phyloP scores from a whole-genome alignment of 2,888 invertebrate species.

The Hirtodrosophila cameraria region DNA sequence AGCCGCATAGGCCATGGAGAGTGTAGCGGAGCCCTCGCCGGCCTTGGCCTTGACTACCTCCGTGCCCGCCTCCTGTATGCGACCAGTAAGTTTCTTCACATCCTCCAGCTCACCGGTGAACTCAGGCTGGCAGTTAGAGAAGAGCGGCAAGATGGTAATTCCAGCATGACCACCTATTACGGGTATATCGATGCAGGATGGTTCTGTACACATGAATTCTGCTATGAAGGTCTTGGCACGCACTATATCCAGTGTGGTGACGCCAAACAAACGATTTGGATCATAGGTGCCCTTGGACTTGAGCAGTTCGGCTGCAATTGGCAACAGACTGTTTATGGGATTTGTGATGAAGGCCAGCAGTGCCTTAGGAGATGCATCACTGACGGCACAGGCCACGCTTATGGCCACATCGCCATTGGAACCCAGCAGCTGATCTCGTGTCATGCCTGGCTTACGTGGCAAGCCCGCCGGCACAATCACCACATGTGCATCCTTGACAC shows the following conservation, averaged over 20 bases:
- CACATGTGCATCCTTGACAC: conserved; percentile 90
- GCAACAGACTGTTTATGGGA: conserved; percentile 98
- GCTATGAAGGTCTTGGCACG: conserved; percentile 96
- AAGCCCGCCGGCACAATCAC: conserved; percentile 98
- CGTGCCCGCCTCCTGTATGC: conserved; percentile 98
- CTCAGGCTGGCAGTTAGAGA: conserved; percentile 93
- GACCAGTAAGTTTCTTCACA: conserved; percentile 91
- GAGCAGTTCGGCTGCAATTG: conserved; percentile 96
- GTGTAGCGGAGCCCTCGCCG: conserved; percentile 97
- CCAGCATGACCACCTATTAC: conserved; percentile 99
- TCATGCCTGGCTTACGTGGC: conserved; percentile 98
- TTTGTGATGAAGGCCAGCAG: conserved; percentile 97
- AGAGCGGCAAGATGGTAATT: conserved; percentile 96
- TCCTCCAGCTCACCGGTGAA: conserved; percentile 90
- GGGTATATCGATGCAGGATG: conserved; percentile 91
- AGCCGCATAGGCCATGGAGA: conserved; percentile 98
- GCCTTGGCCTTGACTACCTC: conserved; percentile 95
- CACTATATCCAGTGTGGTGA: conserved; percentile 97
- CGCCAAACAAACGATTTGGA: conserved; percentile 95
- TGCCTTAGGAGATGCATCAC: conserved; percentile 93
- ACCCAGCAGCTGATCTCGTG: conserved; percentile 96
- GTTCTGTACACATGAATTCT: conserved; percentile 93
- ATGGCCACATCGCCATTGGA: conserved; percentile 97
- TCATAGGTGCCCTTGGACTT: conserved; percentile 91
- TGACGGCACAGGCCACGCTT: conserved; percentile 90